Conservation (phyloP, 2,888 invertebrate genomes). For the Furcula furcula region DNA sequence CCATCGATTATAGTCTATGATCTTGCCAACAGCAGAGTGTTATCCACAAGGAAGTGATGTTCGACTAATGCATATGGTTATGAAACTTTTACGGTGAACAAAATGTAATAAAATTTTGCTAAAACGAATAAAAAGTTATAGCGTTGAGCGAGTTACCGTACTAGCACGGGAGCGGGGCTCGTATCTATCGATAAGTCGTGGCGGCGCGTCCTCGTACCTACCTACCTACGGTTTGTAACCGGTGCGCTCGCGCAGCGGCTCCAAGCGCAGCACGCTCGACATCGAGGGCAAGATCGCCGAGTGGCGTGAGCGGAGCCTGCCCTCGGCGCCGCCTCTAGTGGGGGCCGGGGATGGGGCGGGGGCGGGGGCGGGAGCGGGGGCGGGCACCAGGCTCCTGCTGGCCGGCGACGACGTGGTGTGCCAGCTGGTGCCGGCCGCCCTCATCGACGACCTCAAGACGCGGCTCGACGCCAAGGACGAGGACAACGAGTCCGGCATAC, state of each 20-base stretch:
- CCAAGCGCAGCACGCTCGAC: slow-evolving; percentile 77
- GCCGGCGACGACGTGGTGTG: slow-evolving; percentile 62
- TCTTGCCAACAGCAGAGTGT: no score
- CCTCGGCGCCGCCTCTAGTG: slow-evolving; percentile 28
- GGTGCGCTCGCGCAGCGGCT: slow-evolving; percentile 51
- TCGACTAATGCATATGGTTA: no score
- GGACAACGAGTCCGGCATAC: slow-evolving; percentile 73
- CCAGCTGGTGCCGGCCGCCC: slow-evolving; percentile 55
- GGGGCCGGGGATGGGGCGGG: slow-evolving; percentile 5
- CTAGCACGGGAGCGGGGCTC: neutral
- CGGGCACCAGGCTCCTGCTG: slow-evolving; percentile 42
- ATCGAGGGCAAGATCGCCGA: slow-evolving; percentile 77
- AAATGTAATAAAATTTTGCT: no score
- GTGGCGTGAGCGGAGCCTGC: slow-evolving; percentile 59
- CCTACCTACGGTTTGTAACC: no score
- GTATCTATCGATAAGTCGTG: neutral
- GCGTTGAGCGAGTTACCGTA: no score
- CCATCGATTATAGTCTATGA: no score
- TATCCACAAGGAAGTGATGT: no score
- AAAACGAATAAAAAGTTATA: no score
- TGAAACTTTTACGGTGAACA: no score
- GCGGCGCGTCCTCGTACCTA: slow-evolving; percentile 6
- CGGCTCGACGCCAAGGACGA: slow-evolving; percentile 72
- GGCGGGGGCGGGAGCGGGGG: slow-evolving; percentile 8
- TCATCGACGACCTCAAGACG: slow-evolving; percentile 69